Conservation (phyloP, 2,888 invertebrate species). For the Camptogramma bilineatum region DNA sequence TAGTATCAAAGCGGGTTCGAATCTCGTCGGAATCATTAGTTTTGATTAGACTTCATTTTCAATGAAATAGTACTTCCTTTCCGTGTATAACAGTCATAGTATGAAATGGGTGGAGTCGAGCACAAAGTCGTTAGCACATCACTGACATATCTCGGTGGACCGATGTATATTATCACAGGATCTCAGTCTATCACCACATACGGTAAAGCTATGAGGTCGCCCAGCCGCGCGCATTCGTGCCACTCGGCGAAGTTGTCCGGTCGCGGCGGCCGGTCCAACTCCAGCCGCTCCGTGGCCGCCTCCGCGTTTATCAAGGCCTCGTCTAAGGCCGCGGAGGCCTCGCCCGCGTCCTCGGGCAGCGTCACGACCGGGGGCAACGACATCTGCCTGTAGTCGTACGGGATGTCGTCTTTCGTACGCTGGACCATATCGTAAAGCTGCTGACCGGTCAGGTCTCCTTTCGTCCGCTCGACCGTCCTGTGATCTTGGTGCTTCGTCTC, state of each 20-base stretch:
- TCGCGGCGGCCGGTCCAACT: slow-evolving; percentile 61
- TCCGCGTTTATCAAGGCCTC: slow-evolving; percentile 37
- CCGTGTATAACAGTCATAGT: neutral
- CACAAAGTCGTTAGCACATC: neutral
- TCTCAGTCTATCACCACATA: slow-evolving; percentile 97
- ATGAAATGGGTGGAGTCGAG: neutral
- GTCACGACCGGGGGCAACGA: slow-evolving; percentile 60
- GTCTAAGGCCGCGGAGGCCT: slow-evolving; percentile 44
- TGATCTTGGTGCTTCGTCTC: slow-evolving; percentile 60
- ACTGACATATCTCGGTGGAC: slow-evolving; percentile 16
- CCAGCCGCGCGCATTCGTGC: slow-evolving; percentile 94
- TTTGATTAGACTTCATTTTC: too few species aligned
- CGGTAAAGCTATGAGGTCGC: slow-evolving; percentile 96
- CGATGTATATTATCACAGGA: slow-evolving; percentile 44
- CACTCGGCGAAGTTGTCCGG: slow-evolving; percentile 92
- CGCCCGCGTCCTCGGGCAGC: slow-evolving; percentile 44
- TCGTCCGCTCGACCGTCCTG: slow-evolving; percentile 78
- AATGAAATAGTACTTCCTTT: neutral
- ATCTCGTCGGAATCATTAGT: too few species aligned
- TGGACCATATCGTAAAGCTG: slow-evolving; percentile 58
- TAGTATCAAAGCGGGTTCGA: too few species aligned
- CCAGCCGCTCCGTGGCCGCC: slow-evolving; percentile 49
- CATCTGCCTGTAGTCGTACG: slow-evolving; percentile 61
- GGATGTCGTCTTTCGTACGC: slow-evolving; percentile 51
- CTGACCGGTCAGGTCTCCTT: slow-evolving; percentile 62